Percentiles rank a stretch among this genome's conserved stretches.
These are phyloP conservation scores for Chionoecetes opilio DNA, from an alignment of 1,140 invertebrate genomes.

Conservation along the genomic window DNA sequence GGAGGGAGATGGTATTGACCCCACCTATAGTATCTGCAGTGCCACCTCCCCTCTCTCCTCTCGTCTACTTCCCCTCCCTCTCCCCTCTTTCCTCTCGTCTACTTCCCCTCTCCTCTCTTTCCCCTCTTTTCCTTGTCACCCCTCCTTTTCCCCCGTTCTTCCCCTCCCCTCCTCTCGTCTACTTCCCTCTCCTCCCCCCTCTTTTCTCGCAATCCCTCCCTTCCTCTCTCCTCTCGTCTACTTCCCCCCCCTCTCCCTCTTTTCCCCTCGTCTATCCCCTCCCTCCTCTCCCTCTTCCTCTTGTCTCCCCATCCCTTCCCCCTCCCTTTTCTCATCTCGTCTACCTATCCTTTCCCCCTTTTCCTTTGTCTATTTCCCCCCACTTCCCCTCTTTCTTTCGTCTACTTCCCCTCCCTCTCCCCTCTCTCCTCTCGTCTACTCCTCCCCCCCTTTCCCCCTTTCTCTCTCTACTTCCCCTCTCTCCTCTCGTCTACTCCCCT, in stretches of 20 bases:
- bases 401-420: neutral
- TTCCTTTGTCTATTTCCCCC: neutral
- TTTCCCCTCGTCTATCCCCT: neutral
- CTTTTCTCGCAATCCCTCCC: neutral
- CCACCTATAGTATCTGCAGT: slow-evolving; percentile 12
- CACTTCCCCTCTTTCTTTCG: neutral
- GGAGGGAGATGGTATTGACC: neutral
- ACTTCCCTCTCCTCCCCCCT: neutral
- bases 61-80: too few relatives aligned
- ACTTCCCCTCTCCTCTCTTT: neutral
- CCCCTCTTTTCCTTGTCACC: neutral
- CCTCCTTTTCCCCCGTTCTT: neutral
- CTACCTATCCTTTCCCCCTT: too few relatives aligned
- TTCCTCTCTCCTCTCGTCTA: neutral
- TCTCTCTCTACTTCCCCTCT: neutral
- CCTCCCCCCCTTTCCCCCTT: too few relatives aligned
- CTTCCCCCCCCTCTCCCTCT: too few relatives aligned
- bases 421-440: neutral
- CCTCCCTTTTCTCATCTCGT: too few relatives aligned
- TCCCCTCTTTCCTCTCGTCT: neutral
- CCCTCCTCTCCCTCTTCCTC: neutral
- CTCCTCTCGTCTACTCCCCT: too few relatives aligned
- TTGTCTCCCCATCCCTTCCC: too few relatives aligned
- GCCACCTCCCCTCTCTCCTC: neutral
- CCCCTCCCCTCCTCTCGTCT: neutral